Conservation (phyloP, 2,888 invertebrate genomes). For the Microdon myrmicae region DNA sequence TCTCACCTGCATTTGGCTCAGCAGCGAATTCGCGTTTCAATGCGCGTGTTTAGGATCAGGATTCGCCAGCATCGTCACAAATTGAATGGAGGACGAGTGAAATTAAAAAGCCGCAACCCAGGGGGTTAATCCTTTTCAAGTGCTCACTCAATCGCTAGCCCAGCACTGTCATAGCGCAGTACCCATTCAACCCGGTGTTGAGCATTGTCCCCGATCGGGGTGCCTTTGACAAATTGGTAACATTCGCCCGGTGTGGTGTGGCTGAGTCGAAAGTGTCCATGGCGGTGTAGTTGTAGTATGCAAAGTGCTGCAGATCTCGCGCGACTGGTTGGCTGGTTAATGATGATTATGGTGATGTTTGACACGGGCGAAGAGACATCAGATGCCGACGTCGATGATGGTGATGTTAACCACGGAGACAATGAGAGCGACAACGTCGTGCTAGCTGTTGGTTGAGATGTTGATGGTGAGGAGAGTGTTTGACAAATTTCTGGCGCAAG, state of each 20-base stretch:
- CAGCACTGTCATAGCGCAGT: slow-evolving; percentile 19
- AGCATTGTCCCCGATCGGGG: slow-evolving; percentile 10
- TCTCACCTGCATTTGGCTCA: slow-evolving; percentile 37
- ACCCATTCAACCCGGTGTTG: background rate
- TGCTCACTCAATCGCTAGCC: slow-evolving; percentile 26
- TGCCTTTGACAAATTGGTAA: slow-evolving; percentile 45
- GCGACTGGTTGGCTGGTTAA: slow-evolving; percentile 44
- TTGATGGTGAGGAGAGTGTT: slow-evolving; percentile 12
- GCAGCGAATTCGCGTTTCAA: background rate
- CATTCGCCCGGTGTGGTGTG: slow-evolving; percentile 15
- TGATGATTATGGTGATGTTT: slow-evolving; percentile 40
- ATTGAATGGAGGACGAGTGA: slow-evolving; percentile 39
- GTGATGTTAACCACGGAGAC: slow-evolving; percentile 29
- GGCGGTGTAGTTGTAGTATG: slow-evolving; percentile 27
- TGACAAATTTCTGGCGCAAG: slow-evolving; percentile 47
- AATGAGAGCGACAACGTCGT: slow-evolving; percentile 3
- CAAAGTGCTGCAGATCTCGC: slow-evolving; percentile 17
- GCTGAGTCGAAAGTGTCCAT: background rate
- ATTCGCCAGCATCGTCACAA: slow-evolving; percentile 28
- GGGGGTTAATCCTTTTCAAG: slow-evolving; percentile 54
- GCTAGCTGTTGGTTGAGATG: too few species aligned
- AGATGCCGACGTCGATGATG: slow-evolving; percentile 19
- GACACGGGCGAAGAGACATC: slow-evolving; percentile 30
- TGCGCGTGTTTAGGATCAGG: slow-evolving; percentile 12
- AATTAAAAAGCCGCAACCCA: slow-evolving; percentile 53